A percentile compares a stretch with the other conserved stretches of the same genome.
phyloP scores from a whole-genome alignment of 2,888 invertebrate species.

The Drosophila diplacantha region DNA sequence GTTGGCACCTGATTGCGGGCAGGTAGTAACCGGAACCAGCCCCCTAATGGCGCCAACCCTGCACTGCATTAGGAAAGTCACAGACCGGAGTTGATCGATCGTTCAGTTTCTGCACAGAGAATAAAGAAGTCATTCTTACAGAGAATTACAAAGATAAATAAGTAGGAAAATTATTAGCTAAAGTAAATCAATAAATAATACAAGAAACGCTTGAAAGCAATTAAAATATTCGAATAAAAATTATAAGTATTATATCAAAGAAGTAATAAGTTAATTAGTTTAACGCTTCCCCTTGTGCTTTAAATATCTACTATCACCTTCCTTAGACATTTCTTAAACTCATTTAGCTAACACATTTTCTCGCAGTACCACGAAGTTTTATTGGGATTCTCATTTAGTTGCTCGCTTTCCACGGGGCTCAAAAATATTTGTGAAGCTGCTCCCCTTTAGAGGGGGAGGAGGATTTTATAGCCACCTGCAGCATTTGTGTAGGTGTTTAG shows the following conservation, averaged over 20 bases:
- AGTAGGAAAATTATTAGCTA: background rate
- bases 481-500: constrained; percentile 67
- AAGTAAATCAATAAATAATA: too few relatives aligned
- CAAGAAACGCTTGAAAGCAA: too few relatives aligned
- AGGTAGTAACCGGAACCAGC: background rate
- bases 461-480: constrained; percentile 12
- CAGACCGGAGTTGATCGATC: constrained; percentile 3
- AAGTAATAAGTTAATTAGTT: background rate
- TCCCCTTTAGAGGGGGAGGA: constrained; percentile 1
- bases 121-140: background rate
- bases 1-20: constrained; percentile 70
- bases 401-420: constrained; percentile 46
- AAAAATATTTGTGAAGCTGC: constrained; percentile 62
- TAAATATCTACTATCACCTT: background rate
- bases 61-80: background rate
- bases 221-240: too few relatives aligned
- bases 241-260: background rate
- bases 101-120: background rate
- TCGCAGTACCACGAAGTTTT: background rate
- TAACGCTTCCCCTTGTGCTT: too few relatives aligned
- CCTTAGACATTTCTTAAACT: background rate
- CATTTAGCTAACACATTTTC: background rate
- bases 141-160: too few relatives aligned
- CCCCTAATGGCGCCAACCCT: background rate
- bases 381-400: constrained; percentile 58